Conservation (phyloP, 2,888 invertebrate genomes). For the Bombylius major region DNA sequence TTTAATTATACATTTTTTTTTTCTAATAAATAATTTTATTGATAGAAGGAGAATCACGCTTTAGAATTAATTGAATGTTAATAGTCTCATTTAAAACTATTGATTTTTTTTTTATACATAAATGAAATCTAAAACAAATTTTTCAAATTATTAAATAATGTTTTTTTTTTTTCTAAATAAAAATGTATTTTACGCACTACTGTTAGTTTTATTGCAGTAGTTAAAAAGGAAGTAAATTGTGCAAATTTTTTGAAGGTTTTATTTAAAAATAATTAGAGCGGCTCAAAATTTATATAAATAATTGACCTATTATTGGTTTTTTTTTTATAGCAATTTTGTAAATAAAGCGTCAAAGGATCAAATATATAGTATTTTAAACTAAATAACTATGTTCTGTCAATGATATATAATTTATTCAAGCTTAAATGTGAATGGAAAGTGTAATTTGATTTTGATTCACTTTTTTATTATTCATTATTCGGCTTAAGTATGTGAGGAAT, state of each 20-base stretch:
- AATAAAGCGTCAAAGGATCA: too few relatives aligned
- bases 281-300: constrained; percentile 11
- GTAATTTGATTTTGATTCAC: too few relatives aligned
- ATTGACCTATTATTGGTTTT: background rate
- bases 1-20: too few relatives aligned
- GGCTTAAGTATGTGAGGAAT: too few relatives aligned
- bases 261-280: background rate
- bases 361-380: too few relatives aligned
- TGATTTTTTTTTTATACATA: background rate
- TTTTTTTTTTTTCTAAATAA: constrained; percentile 3
- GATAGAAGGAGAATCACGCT: too few relatives aligned
- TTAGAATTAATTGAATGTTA: constrained; percentile 12
- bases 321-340: background rate
- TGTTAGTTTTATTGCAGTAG: constrained; percentile 38
- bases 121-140: too few relatives aligned
- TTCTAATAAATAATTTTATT: too few relatives aligned
- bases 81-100: constrained; percentile 37
- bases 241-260: constrained; percentile 1
- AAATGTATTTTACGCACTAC: constrained; percentile 27
- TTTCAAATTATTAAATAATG: background rate
- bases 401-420: too few relatives aligned
- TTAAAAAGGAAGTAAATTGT: constrained; percentile 14
- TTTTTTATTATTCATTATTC: too few relatives aligned
- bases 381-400: too few relatives aligned
- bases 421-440: too few relatives aligned